phyloP scores from a whole-genome alignment of 2,113 vertebrate species.

The Gymnocephalus cernua region DNA sequence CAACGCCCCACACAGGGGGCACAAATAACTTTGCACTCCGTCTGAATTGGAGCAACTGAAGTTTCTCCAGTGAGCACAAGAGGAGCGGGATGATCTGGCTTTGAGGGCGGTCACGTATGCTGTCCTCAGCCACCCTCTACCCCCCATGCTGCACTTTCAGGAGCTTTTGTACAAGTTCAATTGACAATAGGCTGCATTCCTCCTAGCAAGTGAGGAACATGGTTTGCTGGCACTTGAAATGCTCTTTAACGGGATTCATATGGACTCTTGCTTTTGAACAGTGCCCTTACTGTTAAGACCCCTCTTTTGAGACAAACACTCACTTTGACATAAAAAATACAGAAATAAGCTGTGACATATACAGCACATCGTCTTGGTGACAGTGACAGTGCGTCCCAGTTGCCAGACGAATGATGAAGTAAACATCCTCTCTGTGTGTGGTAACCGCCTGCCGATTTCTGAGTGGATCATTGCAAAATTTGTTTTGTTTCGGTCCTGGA shows the following conservation, averaged over 20 bases:
- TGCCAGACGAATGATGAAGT: constrained; percentile 38
- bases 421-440: constrained; percentile 70
- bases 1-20: constrained; percentile 68
- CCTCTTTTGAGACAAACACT: constrained; percentile 47
- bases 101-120: constrained; percentile 33
- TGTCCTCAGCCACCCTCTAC: constrained; percentile 23
- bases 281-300: constrained; percentile 67
- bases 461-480: constrained; percentile 6
- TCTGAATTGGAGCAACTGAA: constrained; percentile 57
- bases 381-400: constrained; percentile 54
- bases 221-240: constrained; percentile 73
- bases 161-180: constrained; percentile 51
- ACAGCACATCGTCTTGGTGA: constrained; percentile 47
- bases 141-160: constrained; percentile 35
- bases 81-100: constrained; percentile 45
- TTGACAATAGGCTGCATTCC: constrained; percentile 76
- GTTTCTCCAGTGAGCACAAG: constrained; percentile 38
- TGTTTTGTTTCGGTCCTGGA: constrained; percentile 31
- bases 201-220: constrained; percentile 64
- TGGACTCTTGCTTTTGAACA: constrained; percentile 72
- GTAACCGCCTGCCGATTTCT: constrained; percentile 37
- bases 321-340: constrained; percentile 58
- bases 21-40: constrained; percentile 75
- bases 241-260: constrained; percentile 66
- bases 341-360: constrained; percentile 57